Conservation (phyloP, 2,888 invertebrate genomes). For the Eulithis prunata region DNA sequence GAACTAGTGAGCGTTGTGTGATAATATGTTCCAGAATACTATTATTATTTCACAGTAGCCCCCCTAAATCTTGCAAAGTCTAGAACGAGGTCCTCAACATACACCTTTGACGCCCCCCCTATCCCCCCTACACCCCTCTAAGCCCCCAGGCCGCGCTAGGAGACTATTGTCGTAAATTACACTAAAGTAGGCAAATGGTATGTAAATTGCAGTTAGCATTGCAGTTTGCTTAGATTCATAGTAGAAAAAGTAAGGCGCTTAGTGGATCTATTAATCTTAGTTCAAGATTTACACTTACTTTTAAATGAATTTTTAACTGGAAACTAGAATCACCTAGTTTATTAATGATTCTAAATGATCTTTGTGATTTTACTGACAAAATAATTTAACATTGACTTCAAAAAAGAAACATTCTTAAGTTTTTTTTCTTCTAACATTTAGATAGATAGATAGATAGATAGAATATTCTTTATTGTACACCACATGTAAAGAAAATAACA, state of each 20-base stretch:
- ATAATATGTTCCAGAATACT: not conserved
- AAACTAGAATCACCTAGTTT: too few species aligned
- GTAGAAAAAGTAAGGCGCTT: constrained; percentile 12
- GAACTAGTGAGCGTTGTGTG: too few species aligned
- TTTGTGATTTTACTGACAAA: too few species aligned
- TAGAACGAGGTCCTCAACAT: constrained; percentile 16
- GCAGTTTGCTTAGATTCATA: constrained; percentile 18
- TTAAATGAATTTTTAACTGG: too few species aligned
- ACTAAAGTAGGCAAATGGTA: constrained; percentile 24
- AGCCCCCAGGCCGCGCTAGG: not conserved
- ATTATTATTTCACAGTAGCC: constrained; percentile 17
- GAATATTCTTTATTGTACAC: too few species aligned
- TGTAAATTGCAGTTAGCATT: constrained; percentile 30
- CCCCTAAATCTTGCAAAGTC: constrained; percentile 26
- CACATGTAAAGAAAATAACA: too few species aligned
- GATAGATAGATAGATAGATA: too few species aligned
- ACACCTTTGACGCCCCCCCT: constrained; percentile 19
- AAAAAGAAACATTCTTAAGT: too few species aligned
- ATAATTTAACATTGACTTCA: too few species aligned
- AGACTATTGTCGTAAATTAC: constrained; percentile 27
- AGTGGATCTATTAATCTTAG: not conserved
- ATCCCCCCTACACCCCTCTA: not conserved
- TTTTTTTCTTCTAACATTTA: too few species aligned
- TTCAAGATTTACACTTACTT: not conserved
- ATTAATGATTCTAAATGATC: too few species aligned